Evolutionary conservation across 2,888 invertebrate genomes (phyloP).

Genomic region (Drosophila mimetica): DNA sequence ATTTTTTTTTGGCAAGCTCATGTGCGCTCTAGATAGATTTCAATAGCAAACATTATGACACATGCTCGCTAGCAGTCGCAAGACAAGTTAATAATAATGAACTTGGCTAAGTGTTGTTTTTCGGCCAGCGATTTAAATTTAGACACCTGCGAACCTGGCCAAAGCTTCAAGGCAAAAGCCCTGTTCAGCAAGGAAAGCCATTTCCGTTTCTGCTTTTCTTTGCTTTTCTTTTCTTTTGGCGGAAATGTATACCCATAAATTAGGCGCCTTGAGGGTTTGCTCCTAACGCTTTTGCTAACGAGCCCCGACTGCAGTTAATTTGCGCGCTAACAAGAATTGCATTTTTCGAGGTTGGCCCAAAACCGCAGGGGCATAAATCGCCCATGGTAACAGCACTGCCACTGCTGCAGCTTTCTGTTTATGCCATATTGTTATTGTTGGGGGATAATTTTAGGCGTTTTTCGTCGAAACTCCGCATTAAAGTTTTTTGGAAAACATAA

Average conservation of each 20-base stretch:
- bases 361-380: slow-evolving; percentile 33
- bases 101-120: slow-evolving; percentile 34
- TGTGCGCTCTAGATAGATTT: slow-evolving; percentile 40
- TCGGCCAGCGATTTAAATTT: slow-evolving; percentile 32
- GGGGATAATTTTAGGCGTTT: slow-evolving; percentile 45
- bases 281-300: slow-evolving; percentile 35
- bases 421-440: slow-evolving; percentile 17
- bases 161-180: slow-evolving; percentile 38
- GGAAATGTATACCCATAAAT: slow-evolving; percentile 46
- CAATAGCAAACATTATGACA: slow-evolving; percentile 51
- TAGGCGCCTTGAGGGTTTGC: slow-evolving; percentile 15
- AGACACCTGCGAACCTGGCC: slow-evolving; percentile 26
- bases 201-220: slow-evolving; percentile 17
- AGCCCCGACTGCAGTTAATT: slow-evolving; percentile 19
- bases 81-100: slow-evolving; percentile 56
- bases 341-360: slow-evolving; percentile 31
- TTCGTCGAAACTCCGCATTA: slow-evolving; percentile 35
- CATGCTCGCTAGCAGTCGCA: slow-evolving; percentile 28
- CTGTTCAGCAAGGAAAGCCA: slow-evolving; percentile 20
- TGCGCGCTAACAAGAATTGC: slow-evolving; percentile 23
- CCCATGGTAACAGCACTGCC: not conserved
- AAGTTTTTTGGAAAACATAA: slow-evolving; percentile 47
- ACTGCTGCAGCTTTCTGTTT: slow-evolving; percentile 35
- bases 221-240: not conserved
- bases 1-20: slow-evolving; percentile 44